phyloP scores from a whole-genome alignment of 1,140 invertebrate species.

The Sminthurinus signatus region DNA sequence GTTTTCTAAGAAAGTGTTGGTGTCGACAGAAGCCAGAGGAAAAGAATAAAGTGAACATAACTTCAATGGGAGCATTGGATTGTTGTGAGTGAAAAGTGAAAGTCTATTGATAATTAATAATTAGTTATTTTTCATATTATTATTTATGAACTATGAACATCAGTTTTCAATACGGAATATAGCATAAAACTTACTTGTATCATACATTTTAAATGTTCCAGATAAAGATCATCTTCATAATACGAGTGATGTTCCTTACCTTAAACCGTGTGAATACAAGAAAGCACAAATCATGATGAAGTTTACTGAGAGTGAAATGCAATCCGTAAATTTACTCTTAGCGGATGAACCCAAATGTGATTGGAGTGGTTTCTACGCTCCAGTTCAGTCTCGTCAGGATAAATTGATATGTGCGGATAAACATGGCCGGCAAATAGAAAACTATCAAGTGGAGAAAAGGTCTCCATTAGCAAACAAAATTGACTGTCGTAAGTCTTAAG shows the following conservation, averaged over 20 bases:
- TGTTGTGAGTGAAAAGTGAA: background rate
- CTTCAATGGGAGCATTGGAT: background rate
- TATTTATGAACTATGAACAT: no score
- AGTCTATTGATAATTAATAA: background rate
- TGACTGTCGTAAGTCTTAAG: background rate
- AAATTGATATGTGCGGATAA: conserved; percentile 23
- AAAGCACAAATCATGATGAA: background rate
- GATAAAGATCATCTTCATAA: no score
- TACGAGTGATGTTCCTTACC: no score
- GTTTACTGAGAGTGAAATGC: no score
- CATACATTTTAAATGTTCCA: no score
- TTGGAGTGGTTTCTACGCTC: conserved; percentile 10
- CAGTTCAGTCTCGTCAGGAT: conserved; percentile 12
- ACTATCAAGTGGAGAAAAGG: conserved; percentile 13
- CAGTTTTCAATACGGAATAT: no score
- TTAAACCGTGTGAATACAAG: no score
- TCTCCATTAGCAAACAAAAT: background rate
- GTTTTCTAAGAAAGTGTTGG: conserved; percentile 21
- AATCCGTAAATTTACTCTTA: conserved; percentile 3
- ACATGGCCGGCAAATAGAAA: conserved; percentile 25
- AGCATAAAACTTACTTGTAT: no score
- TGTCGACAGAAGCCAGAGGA: conserved; percentile 19
- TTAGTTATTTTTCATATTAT: background rate
- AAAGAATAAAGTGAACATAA: background rate
- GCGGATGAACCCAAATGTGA: conserved; percentile 23